These are phyloP conservation scores for Seladonia tumulorum DNA, from an alignment of 2,888 invertebrate genomes.

Conservation along the genomic window DNA sequence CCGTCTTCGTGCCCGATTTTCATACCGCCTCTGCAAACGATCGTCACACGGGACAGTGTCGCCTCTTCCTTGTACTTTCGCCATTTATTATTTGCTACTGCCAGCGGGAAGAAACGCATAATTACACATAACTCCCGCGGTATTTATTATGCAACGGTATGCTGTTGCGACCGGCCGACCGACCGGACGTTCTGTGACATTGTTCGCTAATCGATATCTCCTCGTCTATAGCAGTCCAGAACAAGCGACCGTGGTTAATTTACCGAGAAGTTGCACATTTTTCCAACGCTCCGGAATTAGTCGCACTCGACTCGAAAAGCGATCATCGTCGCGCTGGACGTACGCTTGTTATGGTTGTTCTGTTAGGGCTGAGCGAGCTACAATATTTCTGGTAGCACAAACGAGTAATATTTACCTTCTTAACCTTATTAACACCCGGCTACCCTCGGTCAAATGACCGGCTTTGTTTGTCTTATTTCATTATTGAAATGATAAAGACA, in stretches of 20 bases:
- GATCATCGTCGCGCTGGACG: neutral
- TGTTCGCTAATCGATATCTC: slow-evolving; percentile 53
- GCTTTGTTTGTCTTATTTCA: too few relatives aligned
- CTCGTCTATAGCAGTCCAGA: slow-evolving; percentile 44
- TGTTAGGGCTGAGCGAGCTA: neutral
- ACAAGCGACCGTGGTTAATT: neutral
- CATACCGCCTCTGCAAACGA: slow-evolving; percentile 39
- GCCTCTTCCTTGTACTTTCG: slow-evolving; percentile 52
- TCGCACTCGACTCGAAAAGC: neutral
- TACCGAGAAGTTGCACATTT: neutral
- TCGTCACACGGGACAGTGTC: slow-evolving; percentile 44
- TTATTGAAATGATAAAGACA: too few relatives aligned
- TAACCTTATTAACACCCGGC: too few relatives aligned
- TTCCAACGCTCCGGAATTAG: too few relatives aligned
- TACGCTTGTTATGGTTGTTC: too few relatives aligned
- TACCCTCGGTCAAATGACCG: too few relatives aligned
- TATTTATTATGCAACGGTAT: slow-evolving; percentile 57
- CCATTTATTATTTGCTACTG: slow-evolving; percentile 62
- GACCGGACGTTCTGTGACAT: slow-evolving; percentile 41
- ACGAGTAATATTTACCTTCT: neutral
- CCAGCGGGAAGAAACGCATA: slow-evolving; percentile 64
- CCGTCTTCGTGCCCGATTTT: slow-evolving; percentile 42
- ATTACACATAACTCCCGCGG: slow-evolving; percentile 63
- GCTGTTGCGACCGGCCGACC: slow-evolving; percentile 47
- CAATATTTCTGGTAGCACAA: neutral